Evolutionary conservation across 2,113 vertebrate species (phyloP), one percentile per base, ranked within the genome.

Genomic region (Malurus elegans): DNA sequence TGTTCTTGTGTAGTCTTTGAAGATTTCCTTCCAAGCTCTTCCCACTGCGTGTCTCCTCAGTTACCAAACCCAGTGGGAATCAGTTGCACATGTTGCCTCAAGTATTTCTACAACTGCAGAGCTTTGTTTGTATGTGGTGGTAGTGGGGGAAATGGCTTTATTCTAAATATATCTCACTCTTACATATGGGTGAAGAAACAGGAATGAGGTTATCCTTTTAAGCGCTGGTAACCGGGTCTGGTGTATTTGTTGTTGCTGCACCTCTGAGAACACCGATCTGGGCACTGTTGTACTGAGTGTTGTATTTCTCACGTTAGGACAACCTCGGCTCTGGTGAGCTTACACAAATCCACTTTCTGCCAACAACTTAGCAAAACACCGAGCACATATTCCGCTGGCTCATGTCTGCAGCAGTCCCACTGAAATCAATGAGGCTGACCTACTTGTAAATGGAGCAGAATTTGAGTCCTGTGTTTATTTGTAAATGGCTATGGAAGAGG

Each of bases 351-450:
- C 2, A 5, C 86, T 61, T 88, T 94, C 79, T 93, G 88, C 94
- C 95, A 97, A 94, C 93, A 95, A 81, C 82, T 83, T 88, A 93
- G 88, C 79, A 96, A 94, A 97, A 96, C 94, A 96, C 0, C 0
- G 79, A 90, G 75, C 75, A 92, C 57, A 78, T 80, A 93, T 96
- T 96, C 93, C 4, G 85, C 95, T 97, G 96, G 95, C 90, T 95
- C 94, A 32, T 80, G 93, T 95, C 95, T 96, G 90, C 67, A 83
- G 47, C 57, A 88, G 92, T 58, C 82, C 82, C 75, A 44, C 40
- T 62, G 34, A 95, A 92, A 90, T 93, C 92, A 70, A 5, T 90
- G 84, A 86, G 86, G 82, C 2, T 92, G 86, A 74, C 90, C 65
- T 86, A 56, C 70, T 76, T 89, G 74, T 89, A 87, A 64, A 34